Evolutionary conservation across 1,140 invertebrate species (phyloP), one percentile per base, ranked within the genome.

Genomic region (Calephelis virginiensis): DNA sequence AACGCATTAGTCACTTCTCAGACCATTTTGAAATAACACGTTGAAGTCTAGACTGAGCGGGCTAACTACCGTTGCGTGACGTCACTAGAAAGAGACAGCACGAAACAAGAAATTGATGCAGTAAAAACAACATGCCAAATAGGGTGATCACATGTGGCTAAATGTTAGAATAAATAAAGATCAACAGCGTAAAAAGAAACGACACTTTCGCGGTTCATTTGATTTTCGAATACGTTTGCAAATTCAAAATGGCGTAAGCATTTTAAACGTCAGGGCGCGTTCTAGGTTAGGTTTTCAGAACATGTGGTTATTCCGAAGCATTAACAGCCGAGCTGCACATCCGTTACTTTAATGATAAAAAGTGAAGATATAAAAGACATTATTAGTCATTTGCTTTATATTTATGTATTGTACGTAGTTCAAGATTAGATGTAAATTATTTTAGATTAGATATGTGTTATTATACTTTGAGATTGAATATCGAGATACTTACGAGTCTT

Each of bases 111-210:
- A 59, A 47, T 70, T 5, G n/a, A 13, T 50, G 67, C 45, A 71
- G 71, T 73, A 81, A 85, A 80, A 81, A 80, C 86, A 82, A 82
- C 70, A 79, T 85, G 65, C 82, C 84, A 80, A 82, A 86, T 86
- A 85, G 72, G 83, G 78, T 69, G 73, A 62, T 83, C 86, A 85
- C 73, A 85, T 89, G 84, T 83, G 75, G 67, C 81, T 77, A 86
- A 86, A 86, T 85, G 82, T 82, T 71, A 75, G 65, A 66, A 81
- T 87, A 85, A 78, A 68, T 63, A 67, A 62, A 68, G 67, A 78
- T 74, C 50, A 67, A 63, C 60, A 56, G 70, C 62, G 71, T 68
- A 67, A 78, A 79, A 70, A 56, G 59, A 37, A 56, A 69, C 69
- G 70, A 66, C 65, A 71, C 68, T 86, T 78, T 80, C 71, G 74